Evolutionary conservation across 2,113 vertebrate species (phyloP), one percentile per base, ranked within the genome.

Genomic region (Glaucomys volans): DNA sequence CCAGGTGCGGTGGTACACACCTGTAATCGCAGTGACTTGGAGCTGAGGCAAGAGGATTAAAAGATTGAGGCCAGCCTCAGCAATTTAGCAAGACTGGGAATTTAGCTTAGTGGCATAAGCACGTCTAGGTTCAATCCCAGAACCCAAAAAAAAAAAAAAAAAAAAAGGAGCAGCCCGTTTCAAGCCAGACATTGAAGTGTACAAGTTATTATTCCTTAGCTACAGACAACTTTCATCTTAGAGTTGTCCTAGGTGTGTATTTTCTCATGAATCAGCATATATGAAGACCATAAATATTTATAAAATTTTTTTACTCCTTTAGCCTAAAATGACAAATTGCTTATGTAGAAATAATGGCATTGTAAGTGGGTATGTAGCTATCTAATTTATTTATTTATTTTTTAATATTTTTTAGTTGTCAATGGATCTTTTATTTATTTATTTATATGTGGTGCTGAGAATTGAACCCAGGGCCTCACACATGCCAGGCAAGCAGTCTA

Each of bases 221-320:
- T 75, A 28, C 32, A 28, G 20, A 77, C 14, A 89, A 22, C 32
- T 75, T 94, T 71, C 20, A 20, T 81, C 18, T 54, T 24, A 71
- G 2, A 82, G 71, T 67, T 88, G 24, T 4, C 57, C 5, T 54
- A 35, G 42, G 32, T 84, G 42, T 83, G 3, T 87, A n/a, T 85
- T 96, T 91, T 90, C 54, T 83, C 71, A 76, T 17, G 20, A 52
- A 77, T 91, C 18, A 85, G 5, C 52, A 77, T 64, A 76, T 95
- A 59, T 86, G 52, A 89, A 67, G 47, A 89, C 40, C 44, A 67
- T 82, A 81, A 91, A 13, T 52, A 59, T 30, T 83, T 91, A n/a
- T 95, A 62, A 77, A 95, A 35, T 81, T 54, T 67, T 94, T 95
- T 2, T 50, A 47, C 13, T 95, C 62, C 62, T 40, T 91, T 30